These are phyloP conservation scores for Ictalurus punctatus DNA, from an alignment of 2,113 vertebrate genomes.

Conservation along the genomic window DNA sequence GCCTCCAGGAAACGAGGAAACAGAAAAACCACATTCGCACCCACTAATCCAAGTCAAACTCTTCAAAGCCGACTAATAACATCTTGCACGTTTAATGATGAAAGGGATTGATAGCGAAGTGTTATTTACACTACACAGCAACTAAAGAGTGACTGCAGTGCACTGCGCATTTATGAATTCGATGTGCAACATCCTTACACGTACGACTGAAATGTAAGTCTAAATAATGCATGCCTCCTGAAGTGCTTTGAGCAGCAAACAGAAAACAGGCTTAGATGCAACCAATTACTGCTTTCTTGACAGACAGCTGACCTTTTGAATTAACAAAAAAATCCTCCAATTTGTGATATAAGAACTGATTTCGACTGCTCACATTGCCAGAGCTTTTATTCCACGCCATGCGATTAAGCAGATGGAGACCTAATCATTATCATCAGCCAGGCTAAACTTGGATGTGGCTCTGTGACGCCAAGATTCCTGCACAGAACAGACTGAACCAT, in stretches of 20 bases:
- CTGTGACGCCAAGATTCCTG: neutral
- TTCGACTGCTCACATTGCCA: neutral
- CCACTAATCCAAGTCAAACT: neutral
- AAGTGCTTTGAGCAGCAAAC: neutral
- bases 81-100: neutral
- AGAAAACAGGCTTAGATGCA: neutral
- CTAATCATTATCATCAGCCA: constrained; percentile 25
- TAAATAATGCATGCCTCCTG: constrained; percentile 24
- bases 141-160: constrained; percentile 4
- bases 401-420: constrained; percentile 19
- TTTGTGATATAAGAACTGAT: neutral
- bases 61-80: neutral
- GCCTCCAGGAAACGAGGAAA: neutral
- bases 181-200: neutral
- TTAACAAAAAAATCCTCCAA: neutral
- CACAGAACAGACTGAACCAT: neutral
- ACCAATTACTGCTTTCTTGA: constrained; percentile 4
- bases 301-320: neutral
- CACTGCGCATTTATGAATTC: constrained; percentile 25
- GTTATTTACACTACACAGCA: neutral
- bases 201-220: neutral
- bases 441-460: constrained; percentile 6
- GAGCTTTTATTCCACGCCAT: neutral
- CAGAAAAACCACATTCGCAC: constrained; percentile 13
- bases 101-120: neutral